A percentile compares a stretch with the other conserved stretches of the same genome.
Conservation (phyloP, 2,113 vertebrate species). For the Mus spicilegus region DNA sequence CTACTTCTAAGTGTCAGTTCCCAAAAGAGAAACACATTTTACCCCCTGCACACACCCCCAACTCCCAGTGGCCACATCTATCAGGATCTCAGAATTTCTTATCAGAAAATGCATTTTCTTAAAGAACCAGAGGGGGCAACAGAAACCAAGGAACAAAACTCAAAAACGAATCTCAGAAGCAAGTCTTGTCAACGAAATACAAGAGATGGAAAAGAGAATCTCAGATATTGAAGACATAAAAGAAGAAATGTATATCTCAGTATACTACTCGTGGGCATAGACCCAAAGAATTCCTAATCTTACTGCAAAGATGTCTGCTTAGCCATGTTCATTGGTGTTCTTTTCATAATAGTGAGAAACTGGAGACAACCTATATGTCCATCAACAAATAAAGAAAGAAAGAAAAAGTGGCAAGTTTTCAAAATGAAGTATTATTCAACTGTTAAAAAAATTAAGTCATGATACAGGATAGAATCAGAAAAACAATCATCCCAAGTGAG, state of each 20-base stretch:
- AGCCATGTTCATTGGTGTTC: neutral
- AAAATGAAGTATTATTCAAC: neutral
- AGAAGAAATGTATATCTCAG: neutral
- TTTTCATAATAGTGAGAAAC: neutral
- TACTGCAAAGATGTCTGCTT: neutral
- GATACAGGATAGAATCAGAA: neutral
- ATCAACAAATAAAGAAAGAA: neutral
- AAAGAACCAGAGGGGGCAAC: neutral
- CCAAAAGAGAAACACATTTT: neutral
- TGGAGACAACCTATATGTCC: neutral
- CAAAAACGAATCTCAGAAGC: neutral
- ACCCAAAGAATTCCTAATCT: neutral
- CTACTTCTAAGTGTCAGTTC: neutral
- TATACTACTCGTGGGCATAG: neutral
- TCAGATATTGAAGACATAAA: neutral
- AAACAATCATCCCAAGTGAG: neutral
- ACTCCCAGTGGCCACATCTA: neutral
- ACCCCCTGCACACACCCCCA: neutral
- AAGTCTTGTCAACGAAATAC: neutral
- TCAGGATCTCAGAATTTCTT: neutral
- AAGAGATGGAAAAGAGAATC: neutral
- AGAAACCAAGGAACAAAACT: neutral
- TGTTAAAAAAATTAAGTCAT: neutral
- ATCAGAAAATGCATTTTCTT: neutral
- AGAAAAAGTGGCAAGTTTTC: neutral